These are phyloP conservation scores for Alethe diademata DNA, from an alignment of 2,113 vertebrate species.

Conservation along the genomic window DNA sequence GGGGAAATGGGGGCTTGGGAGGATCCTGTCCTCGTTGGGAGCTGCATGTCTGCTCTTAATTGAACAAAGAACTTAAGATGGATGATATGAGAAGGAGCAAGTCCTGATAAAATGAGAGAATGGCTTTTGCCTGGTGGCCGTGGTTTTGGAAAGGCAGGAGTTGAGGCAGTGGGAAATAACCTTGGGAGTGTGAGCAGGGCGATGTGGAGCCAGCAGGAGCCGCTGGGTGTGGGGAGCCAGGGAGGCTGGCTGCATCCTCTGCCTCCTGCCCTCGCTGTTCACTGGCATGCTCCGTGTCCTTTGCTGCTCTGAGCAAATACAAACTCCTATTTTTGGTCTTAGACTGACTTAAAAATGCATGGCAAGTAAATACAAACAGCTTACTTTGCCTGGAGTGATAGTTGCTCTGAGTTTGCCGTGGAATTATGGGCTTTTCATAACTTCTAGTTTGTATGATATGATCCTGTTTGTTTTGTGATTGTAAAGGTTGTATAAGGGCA, in stretches of 20 bases:
- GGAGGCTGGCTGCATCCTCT: neutral
- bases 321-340: neutral
- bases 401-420: neutral
- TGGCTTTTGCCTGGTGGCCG: rapidly evolving
- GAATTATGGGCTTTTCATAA: rapidly evolving
- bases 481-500: neutral
- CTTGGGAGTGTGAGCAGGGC: rapidly evolving
- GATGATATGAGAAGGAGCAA: neutral
- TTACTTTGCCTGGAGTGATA: rapidly evolving
- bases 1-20: neutral
- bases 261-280: rapidly evolving
- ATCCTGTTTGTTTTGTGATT: neutral
- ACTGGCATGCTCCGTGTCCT: neutral
- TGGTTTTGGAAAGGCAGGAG: neutral
- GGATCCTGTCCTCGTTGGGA: neutral
- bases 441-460: rapidly evolving
- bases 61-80: neutral
- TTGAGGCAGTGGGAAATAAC: neutral
- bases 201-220: neutral
- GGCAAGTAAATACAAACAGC: neutral
- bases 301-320: neutral
- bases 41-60: rapidly evolving
- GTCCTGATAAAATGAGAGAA: neutral
- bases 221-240: neutral
- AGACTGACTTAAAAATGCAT: neutral